Conservation (phyloP, 2,888 invertebrate genomes). For the Cosmia trapezina region DNA sequence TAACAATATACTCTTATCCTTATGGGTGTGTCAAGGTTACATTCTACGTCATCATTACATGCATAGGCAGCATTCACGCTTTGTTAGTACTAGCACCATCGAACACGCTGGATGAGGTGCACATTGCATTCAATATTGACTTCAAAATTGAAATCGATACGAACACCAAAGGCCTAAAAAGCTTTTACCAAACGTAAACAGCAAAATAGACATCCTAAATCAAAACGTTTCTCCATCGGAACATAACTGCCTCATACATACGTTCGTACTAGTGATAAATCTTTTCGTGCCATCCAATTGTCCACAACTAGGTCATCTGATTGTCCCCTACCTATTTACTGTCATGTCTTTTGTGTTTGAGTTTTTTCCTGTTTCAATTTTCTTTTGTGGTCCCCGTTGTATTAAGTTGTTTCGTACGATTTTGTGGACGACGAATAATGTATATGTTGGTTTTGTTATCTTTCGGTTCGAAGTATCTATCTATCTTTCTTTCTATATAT, state of each 20-base stretch:
- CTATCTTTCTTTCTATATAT: slow-evolving; percentile 41
- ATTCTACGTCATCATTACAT: slow-evolving; percentile 12
- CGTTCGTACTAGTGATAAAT: slow-evolving; percentile 82
- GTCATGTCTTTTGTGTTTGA: slow-evolving; percentile 77
- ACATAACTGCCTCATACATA: slow-evolving; percentile 69
- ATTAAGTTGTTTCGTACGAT: slow-evolving; percentile 82
- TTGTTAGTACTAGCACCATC: neutral
- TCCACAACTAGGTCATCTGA: slow-evolving; percentile 87
- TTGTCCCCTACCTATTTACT: slow-evolving; percentile 85
- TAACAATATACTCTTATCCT: neutral
- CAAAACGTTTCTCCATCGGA: slow-evolving; percentile 58
- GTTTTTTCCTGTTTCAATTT: slow-evolving; percentile 86
- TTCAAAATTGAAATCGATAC: neutral
- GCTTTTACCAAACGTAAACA: slow-evolving; percentile 31
- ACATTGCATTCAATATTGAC: neutral
- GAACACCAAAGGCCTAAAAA: slow-evolving; percentile 22
- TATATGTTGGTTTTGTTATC: slow-evolving; percentile 66
- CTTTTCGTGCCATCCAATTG: slow-evolving; percentile 83
- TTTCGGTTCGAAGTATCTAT: slow-evolving; percentile 49
- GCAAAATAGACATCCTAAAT: slow-evolving; percentile 60
- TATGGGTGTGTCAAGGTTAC: neutral
- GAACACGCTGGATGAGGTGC: neutral
- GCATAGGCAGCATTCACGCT: neutral
- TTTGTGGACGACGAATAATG: slow-evolving; percentile 70
- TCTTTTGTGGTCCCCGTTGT: slow-evolving; percentile 81